These are phyloP conservation scores for Noctilio leporinus DNA, from an alignment of 2,113 vertebrate species.

Conservation along the genomic window DNA sequence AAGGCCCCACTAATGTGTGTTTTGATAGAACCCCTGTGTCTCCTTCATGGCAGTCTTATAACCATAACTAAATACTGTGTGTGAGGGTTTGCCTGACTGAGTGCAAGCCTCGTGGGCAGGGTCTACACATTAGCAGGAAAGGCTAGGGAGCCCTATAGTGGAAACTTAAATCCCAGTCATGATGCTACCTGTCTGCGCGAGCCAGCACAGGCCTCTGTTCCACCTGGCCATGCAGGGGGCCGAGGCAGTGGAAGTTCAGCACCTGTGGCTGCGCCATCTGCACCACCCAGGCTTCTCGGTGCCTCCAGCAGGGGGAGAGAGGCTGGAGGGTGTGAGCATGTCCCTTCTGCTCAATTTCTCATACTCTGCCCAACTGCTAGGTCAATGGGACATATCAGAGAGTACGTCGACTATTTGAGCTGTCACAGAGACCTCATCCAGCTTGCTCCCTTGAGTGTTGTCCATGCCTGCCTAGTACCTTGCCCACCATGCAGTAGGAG, in stretches of 20 bases:
- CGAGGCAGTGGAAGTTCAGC: not conserved
- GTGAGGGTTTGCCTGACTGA: not conserved
- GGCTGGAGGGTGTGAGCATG: not conserved
- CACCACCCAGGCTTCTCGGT: accelerated
- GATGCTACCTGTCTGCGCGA: accelerated
- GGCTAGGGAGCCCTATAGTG: not conserved
- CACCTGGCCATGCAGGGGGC: not conserved
- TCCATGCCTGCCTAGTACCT: not conserved
- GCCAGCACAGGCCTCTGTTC: not conserved
- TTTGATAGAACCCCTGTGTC: accelerated
- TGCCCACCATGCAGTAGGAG: not conserved
- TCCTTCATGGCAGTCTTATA: not conserved
- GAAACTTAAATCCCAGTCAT: not conserved
- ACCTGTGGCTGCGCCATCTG: too few relatives aligned
- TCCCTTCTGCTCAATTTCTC: not conserved
- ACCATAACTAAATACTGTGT: not conserved
- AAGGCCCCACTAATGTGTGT: not conserved
- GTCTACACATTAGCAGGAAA: not conserved
- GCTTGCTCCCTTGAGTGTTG: not conserved
- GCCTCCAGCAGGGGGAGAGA: not conserved
- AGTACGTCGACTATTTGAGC: not conserved
- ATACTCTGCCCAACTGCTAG: accelerated
- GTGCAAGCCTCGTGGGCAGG: not conserved
- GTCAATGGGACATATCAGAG: not conserved
- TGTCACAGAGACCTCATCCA: not conserved